Percentiles rank a stretch among this genome's conserved stretches.
Evolutionary conservation across 2,797 vertebrate species (phyloP).

Genomic region (Dryobates pubescens): DNA sequence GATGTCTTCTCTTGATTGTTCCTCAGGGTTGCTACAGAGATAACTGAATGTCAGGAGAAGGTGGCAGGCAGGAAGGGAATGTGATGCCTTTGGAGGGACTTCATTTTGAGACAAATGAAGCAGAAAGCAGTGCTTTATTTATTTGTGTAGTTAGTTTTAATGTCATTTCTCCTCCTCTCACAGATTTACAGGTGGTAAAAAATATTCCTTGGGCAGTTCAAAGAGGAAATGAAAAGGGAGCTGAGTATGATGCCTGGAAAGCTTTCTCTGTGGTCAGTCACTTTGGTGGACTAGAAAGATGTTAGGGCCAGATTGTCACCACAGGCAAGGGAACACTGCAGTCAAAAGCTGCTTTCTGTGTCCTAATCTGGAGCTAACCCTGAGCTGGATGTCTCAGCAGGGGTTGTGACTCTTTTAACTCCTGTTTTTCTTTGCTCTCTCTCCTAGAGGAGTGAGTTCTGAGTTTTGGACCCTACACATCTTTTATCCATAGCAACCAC

Average conservation of each 20-base stretch:
- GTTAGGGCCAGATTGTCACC: background rate
- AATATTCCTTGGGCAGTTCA: background rate
- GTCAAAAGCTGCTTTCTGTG: background rate
- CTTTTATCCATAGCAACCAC: constrained; percentile 57
- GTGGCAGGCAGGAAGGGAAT: constrained; percentile 41
- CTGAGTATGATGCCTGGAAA: background rate
- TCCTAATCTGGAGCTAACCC: background rate
- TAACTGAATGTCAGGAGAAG: background rate
- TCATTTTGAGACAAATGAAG: background rate
- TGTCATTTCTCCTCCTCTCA: background rate
- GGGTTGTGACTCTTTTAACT: background rate
- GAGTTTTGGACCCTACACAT: background rate
- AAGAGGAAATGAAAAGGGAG: background rate
- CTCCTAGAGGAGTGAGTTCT: background rate
- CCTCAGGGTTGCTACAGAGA: background rate
- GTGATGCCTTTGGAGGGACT: background rate
- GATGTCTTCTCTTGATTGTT: constrained; percentile 32
- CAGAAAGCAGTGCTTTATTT: background rate
- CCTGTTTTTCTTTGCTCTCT: background rate
- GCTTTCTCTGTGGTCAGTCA: background rate
- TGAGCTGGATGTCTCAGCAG: background rate
- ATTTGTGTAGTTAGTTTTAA: background rate
- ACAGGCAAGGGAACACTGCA: background rate
- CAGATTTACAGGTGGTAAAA: background rate
- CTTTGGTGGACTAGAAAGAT: background rate